phyloP scores from a whole-genome alignment of 2,888 invertebrate genomes.

The Mesoligia furuncula region DNA sequence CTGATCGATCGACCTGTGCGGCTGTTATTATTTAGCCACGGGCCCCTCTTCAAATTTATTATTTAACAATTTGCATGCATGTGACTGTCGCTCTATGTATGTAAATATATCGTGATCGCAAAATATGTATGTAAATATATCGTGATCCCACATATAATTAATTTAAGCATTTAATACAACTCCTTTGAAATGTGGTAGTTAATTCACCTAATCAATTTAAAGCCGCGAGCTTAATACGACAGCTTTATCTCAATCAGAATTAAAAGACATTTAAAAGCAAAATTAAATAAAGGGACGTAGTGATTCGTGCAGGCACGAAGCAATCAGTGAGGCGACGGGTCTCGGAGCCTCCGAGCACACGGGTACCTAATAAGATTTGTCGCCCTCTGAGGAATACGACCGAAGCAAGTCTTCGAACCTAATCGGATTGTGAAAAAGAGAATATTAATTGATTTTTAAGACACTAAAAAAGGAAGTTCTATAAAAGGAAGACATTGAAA shows the following conservation, averaged over 20 bases:
- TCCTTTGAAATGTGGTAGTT: too few species aligned
- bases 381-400: slow-evolving; percentile 72
- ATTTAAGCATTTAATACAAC: too few species aligned
- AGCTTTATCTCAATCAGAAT: slow-evolving; percentile 32
- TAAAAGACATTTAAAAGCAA: slow-evolving; percentile 52
- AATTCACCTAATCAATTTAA: slow-evolving; percentile 14
- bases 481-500: slow-evolving; percentile 46
- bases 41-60: background rate
- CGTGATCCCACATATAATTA: too few species aligned
- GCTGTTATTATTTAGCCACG: too few species aligned
- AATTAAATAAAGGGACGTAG: slow-evolving; percentile 66
- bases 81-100: background rate
- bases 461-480: slow-evolving; percentile 33
- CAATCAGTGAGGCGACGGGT: slow-evolving; percentile 66
- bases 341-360: slow-evolving; percentile 57
- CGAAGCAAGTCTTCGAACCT: slow-evolving; percentile 66
- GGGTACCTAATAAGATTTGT: slow-evolving; percentile 77
- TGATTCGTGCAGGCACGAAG: slow-evolving; percentile 52
- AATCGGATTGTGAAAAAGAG: slow-evolving; percentile 76
- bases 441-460: slow-evolving; percentile 69
- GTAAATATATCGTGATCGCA: background rate
- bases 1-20: too few species aligned
- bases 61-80: background rate
- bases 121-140: background rate
- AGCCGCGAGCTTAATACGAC: slow-evolving; percentile 9